Percentiles rank a stretch among this genome's conserved stretches.
Evolutionary conservation across 2,113 vertebrate genomes (phyloP).

Genomic region (Neogale vison): DNA sequence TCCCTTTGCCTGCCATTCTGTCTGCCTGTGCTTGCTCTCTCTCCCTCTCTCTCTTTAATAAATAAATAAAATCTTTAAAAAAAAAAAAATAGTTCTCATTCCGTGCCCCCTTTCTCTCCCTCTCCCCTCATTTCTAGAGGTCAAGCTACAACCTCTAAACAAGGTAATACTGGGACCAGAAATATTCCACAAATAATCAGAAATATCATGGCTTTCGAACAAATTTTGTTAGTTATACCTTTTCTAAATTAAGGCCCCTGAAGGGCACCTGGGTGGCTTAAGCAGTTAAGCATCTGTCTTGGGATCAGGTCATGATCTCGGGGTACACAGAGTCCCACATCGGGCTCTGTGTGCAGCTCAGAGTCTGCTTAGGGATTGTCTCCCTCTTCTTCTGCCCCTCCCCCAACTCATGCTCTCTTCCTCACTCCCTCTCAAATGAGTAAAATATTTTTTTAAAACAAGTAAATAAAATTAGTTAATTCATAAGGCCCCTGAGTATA

Average conservation of each 20-base stretch:
- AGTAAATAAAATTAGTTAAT: background rate
- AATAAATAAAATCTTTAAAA: too few species aligned
- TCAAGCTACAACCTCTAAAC: background rate
- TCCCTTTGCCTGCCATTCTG: too few species aligned
- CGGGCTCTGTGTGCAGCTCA: background rate
- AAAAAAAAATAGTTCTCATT: rapidly evolving
- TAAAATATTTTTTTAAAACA: background rate
- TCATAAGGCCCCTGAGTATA: background rate
- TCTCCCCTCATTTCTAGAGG: background rate
- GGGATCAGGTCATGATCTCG: background rate
- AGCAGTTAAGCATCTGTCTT: background rate
- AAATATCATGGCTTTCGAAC: background rate
- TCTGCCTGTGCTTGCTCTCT: too few species aligned
- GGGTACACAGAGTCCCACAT: background rate
- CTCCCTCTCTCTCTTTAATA: too few species aligned
- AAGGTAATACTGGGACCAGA: background rate
- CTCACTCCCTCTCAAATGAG: background rate
- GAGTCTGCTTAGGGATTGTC: too few species aligned
- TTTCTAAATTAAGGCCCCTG: background rate
- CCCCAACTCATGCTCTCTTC: too few species aligned
- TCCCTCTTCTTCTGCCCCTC: too few species aligned
- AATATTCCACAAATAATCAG: background rate
- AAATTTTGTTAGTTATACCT: background rate
- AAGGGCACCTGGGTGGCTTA: background rate
- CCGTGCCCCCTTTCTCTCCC: background rate